Evolutionary conservation across 2,113 vertebrate species (phyloP).

Genomic region (Xiphophorus hellerii): DNA sequence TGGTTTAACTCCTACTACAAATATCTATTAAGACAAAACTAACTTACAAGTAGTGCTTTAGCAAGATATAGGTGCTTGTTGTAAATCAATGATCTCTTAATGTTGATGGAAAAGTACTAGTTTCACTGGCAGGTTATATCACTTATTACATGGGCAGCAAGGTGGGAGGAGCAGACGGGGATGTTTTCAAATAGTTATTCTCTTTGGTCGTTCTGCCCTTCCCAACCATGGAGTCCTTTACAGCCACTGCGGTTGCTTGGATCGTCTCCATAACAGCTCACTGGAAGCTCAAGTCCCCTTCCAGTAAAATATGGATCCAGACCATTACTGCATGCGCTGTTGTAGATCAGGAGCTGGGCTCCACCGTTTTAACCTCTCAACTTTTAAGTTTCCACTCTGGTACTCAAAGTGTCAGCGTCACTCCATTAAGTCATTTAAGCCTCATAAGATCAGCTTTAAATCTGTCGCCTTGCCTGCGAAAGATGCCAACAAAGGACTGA

Average conservation of each 20-base stretch:
- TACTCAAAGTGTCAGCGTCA: slow-evolving; percentile 60
- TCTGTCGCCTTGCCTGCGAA: slow-evolving; percentile 38
- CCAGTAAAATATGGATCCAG: slow-evolving; percentile 39
- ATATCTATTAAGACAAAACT: too few species aligned
- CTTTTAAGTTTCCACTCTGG: slow-evolving; percentile 54
- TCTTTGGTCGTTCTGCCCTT: slow-evolving; percentile 14
- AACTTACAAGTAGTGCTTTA: slow-evolving; percentile 14
- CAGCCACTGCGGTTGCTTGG: slow-evolving; percentile 41
- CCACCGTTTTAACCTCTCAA: slow-evolving; percentile 42
- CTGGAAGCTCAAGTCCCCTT: slow-evolving; percentile 2
- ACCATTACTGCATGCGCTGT: slow-evolving; percentile 56
- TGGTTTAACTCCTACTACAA: too few species aligned
- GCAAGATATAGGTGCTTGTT: too few species aligned
- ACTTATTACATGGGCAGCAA: too few species aligned
- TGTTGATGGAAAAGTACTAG: too few species aligned
- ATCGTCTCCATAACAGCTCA: slow-evolving; percentile 44
- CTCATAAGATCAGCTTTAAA: slow-evolving; percentile 52
- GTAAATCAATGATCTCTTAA: too few species aligned
- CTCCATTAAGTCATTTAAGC: slow-evolving; percentile 65
- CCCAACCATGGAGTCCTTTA: slow-evolving; percentile 41
- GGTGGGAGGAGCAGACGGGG: too few species aligned
- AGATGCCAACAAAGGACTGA: slow-evolving; percentile 43
- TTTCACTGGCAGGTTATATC: too few species aligned
- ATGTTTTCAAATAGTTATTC: not conserved
- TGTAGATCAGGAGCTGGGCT: slow-evolving; percentile 49